These are phyloP conservation scores for Rhinopomastus cyanomelas DNA, from an alignment of 2,113 vertebrate genomes.

Conservation along the genomic window DNA sequence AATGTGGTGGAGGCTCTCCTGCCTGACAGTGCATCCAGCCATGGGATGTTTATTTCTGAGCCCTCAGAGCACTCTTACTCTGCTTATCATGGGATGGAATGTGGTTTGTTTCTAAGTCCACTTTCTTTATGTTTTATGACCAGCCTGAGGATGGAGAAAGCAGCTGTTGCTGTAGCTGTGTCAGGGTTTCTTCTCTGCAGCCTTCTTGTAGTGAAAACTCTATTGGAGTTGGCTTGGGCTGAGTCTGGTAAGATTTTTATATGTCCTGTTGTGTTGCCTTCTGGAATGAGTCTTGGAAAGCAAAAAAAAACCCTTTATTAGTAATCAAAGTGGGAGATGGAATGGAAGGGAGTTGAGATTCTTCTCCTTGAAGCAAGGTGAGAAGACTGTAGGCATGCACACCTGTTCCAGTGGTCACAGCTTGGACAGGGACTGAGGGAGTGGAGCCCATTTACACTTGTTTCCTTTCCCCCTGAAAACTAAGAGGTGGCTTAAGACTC, in stretches of 20 bases:
- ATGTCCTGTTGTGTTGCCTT: not conserved
- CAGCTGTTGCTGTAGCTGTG: rapidly evolving
- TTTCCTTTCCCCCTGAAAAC: not conserved
- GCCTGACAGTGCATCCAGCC: not conserved
- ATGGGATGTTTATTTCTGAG: not conserved
- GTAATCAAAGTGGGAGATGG: not conserved
- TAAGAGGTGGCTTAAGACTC: not conserved
- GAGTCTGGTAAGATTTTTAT: not conserved
- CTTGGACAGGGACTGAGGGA: not conserved
- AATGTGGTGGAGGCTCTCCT: not conserved
- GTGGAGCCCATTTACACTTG: not conserved
- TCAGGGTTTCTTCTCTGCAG: not conserved
- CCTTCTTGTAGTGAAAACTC: not conserved
- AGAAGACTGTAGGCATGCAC: not conserved
- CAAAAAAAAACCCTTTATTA: not conserved
- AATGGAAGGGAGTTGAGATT: not conserved
- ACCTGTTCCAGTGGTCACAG: not conserved
- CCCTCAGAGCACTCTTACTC: not conserved
- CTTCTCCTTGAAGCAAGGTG: not conserved
- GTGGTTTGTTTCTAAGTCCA: not conserved
- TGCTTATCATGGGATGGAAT: not conserved
- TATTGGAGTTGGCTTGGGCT: not conserved
- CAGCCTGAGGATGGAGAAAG: not conserved
- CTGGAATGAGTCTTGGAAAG: not conserved
- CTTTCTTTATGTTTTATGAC: not conserved